Percentiles rank a stretch among this genome's conserved stretches.
phyloP scores from a whole-genome alignment of 2,888 invertebrate genomes.

The Andrena bicolor region DNA sequence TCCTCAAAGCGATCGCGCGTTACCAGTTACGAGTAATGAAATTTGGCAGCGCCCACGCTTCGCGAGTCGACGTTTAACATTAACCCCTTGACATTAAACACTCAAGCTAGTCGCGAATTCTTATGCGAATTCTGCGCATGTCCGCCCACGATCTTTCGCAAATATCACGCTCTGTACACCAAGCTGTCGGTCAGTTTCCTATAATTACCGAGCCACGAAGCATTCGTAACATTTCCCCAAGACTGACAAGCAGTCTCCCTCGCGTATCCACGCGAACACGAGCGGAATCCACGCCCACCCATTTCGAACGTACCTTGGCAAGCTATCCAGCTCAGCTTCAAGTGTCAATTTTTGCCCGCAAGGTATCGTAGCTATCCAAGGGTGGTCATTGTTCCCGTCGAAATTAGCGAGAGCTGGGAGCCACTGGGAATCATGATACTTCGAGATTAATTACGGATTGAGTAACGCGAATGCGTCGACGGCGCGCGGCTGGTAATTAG shows the following conservation, averaged over 20 bases:
- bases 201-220: not conserved
- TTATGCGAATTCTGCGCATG: not conserved
- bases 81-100: constrained; percentile 38
- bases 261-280: not conserved
- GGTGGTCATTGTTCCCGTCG: constrained; percentile 18
- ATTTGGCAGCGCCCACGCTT: constrained; percentile 11
- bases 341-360: not conserved
- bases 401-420: not conserved
- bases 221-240: not conserved
- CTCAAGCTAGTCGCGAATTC: not conserved
- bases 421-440: constrained; percentile 10
- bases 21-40: constrained; percentile 1
- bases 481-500: constrained; percentile 18
- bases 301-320: not conserved
- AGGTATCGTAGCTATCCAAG: not conserved
- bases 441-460: constrained; percentile 29
- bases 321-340: not conserved
- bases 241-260: not conserved
- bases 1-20: not conserved
- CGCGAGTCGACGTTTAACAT: not conserved
- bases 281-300: not conserved
- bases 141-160: not conserved
- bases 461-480: not conserved
- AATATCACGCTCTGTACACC: not conserved
- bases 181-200: not conserved